phyloP scores from a whole-genome alignment of 2,888 invertebrate species.

The Resseliella maxima region DNA sequence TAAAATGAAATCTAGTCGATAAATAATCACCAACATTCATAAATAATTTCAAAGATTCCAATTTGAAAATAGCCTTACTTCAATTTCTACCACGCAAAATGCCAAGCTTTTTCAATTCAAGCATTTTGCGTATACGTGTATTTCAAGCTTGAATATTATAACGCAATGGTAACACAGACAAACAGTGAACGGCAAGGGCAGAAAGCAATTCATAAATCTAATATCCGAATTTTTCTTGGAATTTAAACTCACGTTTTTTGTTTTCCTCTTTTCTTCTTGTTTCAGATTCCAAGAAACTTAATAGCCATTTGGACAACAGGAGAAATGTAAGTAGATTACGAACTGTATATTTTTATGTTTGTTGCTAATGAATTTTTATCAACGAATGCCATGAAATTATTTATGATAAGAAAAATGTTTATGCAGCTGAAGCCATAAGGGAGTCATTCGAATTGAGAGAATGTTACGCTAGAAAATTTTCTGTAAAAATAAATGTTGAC shows the following conservation, averaged over 20 bases:
- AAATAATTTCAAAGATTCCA: too few relatives aligned
- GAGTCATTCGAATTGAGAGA: background rate
- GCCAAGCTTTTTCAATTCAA: too few relatives aligned
- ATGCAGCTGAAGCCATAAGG: background rate
- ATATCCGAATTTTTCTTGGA: background rate
- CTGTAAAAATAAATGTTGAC: background rate
- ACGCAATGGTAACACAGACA: too few relatives aligned
- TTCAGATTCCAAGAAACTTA: conserved; percentile 31
- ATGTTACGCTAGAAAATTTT: background rate
- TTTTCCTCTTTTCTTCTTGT: background rate
- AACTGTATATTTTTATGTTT: background rate
- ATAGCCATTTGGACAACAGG: background rate
- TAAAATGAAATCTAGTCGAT: background rate
- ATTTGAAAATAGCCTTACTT: too few relatives aligned
- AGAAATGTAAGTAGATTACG: background rate
- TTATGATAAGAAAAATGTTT: background rate
- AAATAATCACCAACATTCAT: background rate
- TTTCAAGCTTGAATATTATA: too few relatives aligned
- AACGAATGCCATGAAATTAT: background rate
- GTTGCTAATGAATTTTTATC: background rate
- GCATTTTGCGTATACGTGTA: too few relatives aligned
- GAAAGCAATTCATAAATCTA: background rate
- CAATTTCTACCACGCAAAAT: too few relatives aligned
- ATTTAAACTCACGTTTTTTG: background rate
- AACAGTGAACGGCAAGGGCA: background rate